Percentiles rank a stretch among this genome's conserved stretches.
Conservation (phyloP, 2,797 vertebrate genomes). For the Octomys mimax region DNA sequence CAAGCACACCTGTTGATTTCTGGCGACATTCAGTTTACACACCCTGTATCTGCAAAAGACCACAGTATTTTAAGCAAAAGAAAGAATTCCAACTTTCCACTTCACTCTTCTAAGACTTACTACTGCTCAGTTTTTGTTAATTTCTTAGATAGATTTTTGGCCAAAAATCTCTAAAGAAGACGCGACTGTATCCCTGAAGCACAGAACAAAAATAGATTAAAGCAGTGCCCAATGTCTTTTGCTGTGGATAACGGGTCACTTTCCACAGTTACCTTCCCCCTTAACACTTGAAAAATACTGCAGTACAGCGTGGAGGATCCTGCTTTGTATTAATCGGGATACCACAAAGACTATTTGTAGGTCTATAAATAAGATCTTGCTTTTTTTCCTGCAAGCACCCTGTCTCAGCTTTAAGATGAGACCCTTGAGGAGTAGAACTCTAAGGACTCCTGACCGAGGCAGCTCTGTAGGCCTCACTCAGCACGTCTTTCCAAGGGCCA, state of each 20-base stretch:
- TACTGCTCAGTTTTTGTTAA: neutral
- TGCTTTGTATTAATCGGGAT: neutral
- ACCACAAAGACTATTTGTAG: slow-evolving; percentile 24
- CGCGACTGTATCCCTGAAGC: neutral
- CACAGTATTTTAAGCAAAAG: slow-evolving; percentile 49
- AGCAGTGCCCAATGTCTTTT: neutral
- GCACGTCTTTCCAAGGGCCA: neutral
- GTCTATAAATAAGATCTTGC: neutral
- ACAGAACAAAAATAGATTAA: neutral
- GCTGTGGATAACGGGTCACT: neutral
- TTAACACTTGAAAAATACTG: neutral
- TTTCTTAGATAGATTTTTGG: slow-evolving; percentile 39
- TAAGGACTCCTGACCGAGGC: neutral
- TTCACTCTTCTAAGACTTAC: neutral
- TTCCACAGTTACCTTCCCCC: neutral
- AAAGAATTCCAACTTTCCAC: neutral
- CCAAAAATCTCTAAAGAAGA: slow-evolving; percentile 1
- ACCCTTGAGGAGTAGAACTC: no score
- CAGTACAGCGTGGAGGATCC: neutral
- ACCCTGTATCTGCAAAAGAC: neutral
- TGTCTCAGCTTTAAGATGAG: neutral
- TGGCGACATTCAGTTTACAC: neutral
- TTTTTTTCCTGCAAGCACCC: neutral
- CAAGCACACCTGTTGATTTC: neutral
- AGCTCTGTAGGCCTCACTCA: neutral